phyloP scores from a whole-genome alignment of 1,140 invertebrate species.

The Saccostrea glomerata region DNA sequence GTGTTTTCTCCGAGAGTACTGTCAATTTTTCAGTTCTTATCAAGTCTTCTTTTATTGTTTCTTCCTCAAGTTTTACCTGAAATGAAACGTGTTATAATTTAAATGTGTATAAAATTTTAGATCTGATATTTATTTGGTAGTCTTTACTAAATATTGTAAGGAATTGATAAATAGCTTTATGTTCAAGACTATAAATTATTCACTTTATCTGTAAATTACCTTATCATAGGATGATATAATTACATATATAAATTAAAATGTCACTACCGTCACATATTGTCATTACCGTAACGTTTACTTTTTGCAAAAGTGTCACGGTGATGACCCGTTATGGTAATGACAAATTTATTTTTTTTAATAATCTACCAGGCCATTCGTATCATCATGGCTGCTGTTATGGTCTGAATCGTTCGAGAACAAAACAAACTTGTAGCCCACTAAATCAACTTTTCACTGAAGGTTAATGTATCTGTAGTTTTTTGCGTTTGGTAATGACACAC shows the following conservation, averaged over 20 bases:
- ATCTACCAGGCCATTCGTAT: neutral
- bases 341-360: slow-evolving; percentile 1
- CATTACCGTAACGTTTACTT: slow-evolving; percentile 5
- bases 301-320: neutral
- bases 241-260: neutral
- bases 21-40: neutral
- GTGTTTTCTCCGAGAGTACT: neutral
- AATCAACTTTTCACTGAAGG: neutral
- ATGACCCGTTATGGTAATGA: slow-evolving; percentile 13
- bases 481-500: slow-evolving; percentile 7
- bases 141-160: too few species aligned
- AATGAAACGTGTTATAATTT: neutral
- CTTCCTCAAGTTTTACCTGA: neutral
- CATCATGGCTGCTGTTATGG: slow-evolving; percentile 14
- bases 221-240: neutral
- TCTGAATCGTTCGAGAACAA: neutral
- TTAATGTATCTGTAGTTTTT: slow-evolving; percentile 6
- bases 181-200: too few species aligned
- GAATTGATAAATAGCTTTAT: too few species aligned
- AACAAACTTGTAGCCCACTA: neutral
- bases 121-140: neutral
- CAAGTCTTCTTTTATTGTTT: neutral
- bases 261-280: slow-evolving; percentile 24
- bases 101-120: neutral
- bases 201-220: neutral